Percentiles rank a stretch among this genome's conserved stretches.
These are phyloP conservation scores for Scomber scombrus DNA, from an alignment of 2,113 vertebrate genomes.

Conservation along the genomic window DNA sequence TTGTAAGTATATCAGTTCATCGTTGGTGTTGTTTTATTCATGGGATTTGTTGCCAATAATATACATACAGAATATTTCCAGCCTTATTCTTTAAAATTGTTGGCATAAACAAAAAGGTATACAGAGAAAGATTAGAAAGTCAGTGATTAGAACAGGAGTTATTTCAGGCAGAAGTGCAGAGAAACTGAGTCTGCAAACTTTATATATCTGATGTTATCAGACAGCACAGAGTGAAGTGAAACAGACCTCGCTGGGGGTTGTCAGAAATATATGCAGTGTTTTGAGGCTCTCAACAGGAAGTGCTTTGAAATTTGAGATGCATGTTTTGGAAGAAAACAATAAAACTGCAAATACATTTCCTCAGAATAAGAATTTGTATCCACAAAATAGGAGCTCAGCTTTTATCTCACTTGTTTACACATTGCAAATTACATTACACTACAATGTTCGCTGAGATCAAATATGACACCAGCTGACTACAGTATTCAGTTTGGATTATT, in stretches of 20 bases:
- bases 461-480: neutral
- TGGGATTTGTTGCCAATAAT: neutral
- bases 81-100: too few relatives aligned
- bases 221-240: neutral
- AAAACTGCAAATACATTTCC: neutral
- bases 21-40: neutral
- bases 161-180: neutral
- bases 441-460: neutral
- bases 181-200: neutral
- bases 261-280: neutral
- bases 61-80: too few relatives aligned
- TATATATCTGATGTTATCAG: slow-evolving; percentile 7
- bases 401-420: neutral
- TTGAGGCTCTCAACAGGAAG: neutral
- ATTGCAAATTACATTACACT: too few relatives aligned
- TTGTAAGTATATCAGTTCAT: too few relatives aligned
- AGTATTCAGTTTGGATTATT: too few relatives aligned
- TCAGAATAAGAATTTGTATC: neutral
- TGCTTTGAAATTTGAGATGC: neutral
- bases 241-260: neutral
- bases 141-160: neutral
- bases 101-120: too few relatives aligned
- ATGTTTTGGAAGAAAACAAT: slow-evolving; percentile 5
- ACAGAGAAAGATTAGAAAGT: too few relatives aligned
- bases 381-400: neutral